These are phyloP conservation scores for Globicephala melas DNA, from an alignment of 2,113 vertebrate genomes.

Conservation along the genomic window DNA sequence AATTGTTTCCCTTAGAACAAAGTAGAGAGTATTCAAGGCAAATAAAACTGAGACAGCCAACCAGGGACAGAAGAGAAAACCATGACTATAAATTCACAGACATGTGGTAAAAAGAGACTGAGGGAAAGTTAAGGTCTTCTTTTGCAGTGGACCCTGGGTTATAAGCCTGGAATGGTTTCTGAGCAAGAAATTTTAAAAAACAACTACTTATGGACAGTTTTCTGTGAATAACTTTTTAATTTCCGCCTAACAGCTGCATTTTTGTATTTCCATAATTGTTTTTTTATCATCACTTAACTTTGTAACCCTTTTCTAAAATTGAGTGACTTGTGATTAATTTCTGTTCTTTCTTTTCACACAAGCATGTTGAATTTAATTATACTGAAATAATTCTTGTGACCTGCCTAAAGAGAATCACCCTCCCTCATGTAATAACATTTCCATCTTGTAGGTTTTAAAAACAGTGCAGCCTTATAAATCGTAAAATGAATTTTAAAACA, in stretches of 20 bases:
- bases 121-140: neutral
- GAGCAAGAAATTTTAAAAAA: constrained; percentile 7
- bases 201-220: neutral
- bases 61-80: neutral
- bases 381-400: neutral
- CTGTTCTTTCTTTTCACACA: neutral
- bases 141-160: neutral
- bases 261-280: constrained; percentile 32
- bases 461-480: neutral
- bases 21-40: constrained; percentile 14
- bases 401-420: neutral
- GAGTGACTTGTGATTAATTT: constrained; percentile 55
- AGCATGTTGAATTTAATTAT: constrained; percentile 54
- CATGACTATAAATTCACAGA: constrained; percentile 26
- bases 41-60: constrained; percentile 1
- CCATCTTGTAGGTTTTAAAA: constrained; percentile 39
- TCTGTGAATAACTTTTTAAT: constrained; percentile 16
- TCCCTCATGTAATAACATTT: constrained; percentile 28
- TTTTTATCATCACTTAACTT: constrained; percentile 45
- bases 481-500: neutral
- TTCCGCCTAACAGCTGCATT: neutral
- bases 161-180: neutral
- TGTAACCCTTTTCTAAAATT: constrained; percentile 43
- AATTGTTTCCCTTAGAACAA: neutral
- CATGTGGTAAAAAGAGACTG: neutral